Conservation (phyloP, 2,797 vertebrate genomes). For the Diplodus sargus region DNA sequence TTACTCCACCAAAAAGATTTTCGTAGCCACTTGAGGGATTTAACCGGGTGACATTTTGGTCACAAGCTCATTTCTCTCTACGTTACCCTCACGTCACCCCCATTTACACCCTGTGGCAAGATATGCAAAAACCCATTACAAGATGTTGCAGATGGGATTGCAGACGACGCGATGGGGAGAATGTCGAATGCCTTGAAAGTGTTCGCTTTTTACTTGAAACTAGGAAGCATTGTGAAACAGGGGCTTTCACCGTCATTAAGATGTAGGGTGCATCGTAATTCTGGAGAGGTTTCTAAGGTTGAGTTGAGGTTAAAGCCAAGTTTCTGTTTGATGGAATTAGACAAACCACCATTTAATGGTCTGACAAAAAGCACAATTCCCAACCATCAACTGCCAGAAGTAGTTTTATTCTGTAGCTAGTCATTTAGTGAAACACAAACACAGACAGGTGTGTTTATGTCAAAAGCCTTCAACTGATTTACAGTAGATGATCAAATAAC, state of each 20-base stretch:
- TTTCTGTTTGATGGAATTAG: no score
- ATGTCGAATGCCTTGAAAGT: conserved; percentile 17
- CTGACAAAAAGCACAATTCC: conserved; percentile 9
- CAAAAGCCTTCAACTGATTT: not conserved
- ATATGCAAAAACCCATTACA: conserved; percentile 60
- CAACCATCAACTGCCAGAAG: not conserved
- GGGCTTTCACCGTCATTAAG: not conserved
- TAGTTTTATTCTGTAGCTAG: not conserved
- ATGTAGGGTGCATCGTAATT: no score
- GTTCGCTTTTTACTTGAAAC: conserved; percentile 4
- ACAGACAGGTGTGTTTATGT: not conserved
- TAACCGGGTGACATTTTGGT: conserved; percentile 52
- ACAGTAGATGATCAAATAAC: not conserved
- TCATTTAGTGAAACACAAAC: not conserved
- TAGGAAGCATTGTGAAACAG: not conserved
- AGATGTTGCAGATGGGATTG: conserved; percentile 40
- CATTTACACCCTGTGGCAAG: conserved; percentile 48
- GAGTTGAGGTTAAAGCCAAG: no score
- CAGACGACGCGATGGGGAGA: conserved; percentile 5
- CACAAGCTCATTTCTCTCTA: conserved; percentile 59
- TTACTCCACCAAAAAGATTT: conserved; percentile 38
- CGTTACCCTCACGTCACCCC: conserved; percentile 52
- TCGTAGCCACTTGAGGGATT: conserved; percentile 50
- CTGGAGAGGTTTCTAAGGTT: no score
- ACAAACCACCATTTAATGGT: conserved; percentile 3